Evolutionary conservation across 2,113 vertebrate species (phyloP), one percentile per base, ranked within the genome.

Genomic region (Ceuthmochares aereus): DNA sequence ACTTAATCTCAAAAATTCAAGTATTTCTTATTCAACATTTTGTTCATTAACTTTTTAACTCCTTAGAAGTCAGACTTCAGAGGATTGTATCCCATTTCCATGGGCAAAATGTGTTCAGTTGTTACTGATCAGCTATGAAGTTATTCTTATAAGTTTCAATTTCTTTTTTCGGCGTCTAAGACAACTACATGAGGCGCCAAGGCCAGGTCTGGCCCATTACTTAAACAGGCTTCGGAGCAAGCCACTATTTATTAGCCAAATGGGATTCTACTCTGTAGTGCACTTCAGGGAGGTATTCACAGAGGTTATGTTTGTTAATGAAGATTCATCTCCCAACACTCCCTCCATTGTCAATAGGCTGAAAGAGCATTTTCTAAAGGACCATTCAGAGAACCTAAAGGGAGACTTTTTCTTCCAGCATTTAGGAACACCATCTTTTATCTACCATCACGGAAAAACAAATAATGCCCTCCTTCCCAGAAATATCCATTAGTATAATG

Each of bases 271-370:
- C 22, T 81, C 62, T 73, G 73, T 34, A 91, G 49, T 37, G 81
- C 62, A 80, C 72, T 74, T 89, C n/a, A 87, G 54, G 66, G 29
- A 91, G 32, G 78, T 54, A 79, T 60, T 76, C 63, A 84, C 22
- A 70, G 55, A 92, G 22, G 79, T 80, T 60, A 68, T 64, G 67
- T 66, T 92, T 85, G 70, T 54, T 83, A 62, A 88, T 22, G 88
- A 95, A 93, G 88, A 92, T 66, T 67, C 75, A 95, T 94, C 90
- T 90, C 76, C 94, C 79, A 89, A 49, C 59, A 59, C 55, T 86
- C 72, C 70, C 45, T 83, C 73, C 75, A 42, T 18, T 87, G 83
- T 95, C 70, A 94, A 83, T 5, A 92, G 72, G 73, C 52, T 62
- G 75, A 90, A 90, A 80, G 17, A 83, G 22, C 55, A 51, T 88